These are phyloP conservation scores for Brachyistius frenatus DNA, from an alignment of 2,113 vertebrate species.

Conservation along the genomic window DNA sequence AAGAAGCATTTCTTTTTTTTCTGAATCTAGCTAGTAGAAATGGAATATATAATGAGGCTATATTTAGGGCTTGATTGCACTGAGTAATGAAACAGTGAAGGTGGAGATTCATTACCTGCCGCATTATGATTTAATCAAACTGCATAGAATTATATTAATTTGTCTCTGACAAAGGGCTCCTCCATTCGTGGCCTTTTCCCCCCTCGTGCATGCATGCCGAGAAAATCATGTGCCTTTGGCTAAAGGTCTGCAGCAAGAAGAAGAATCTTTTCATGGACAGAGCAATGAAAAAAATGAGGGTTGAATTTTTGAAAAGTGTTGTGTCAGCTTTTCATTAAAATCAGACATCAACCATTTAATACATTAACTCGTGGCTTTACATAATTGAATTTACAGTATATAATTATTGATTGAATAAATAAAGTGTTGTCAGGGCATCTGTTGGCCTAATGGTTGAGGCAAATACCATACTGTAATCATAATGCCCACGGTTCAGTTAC, in stretches of 20 bases:
- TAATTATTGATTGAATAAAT: no score
- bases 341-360: no score
- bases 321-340: not conserved
- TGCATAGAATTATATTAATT: conserved; percentile 80
- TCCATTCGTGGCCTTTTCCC: conserved; percentile 66
- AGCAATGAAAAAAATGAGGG: conserved; percentile 35
- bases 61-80: conserved; percentile 83
- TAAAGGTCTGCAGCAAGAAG: conserved; percentile 27
- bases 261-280: conserved; percentile 31
- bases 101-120: conserved; percentile 84
- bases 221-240: conserved; percentile 17
- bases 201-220: conserved; percentile 28
- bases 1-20: conserved; percentile 57
- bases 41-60: conserved; percentile 86
- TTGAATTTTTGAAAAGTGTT: not conserved
- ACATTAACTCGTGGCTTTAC: no score
- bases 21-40: conserved; percentile 74
- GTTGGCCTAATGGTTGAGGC: no score
- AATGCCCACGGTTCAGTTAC: no score
- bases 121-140: conserved; percentile 88
- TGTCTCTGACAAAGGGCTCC: conserved; percentile 75
- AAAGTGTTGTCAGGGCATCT: no score
- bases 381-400: no score
- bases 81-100: conserved; percentile 82
- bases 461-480: not conserved